Base-by-base conservation (phyloP, 2,888 invertebrate species). In the Caenorhabditis sp. region DNA sequence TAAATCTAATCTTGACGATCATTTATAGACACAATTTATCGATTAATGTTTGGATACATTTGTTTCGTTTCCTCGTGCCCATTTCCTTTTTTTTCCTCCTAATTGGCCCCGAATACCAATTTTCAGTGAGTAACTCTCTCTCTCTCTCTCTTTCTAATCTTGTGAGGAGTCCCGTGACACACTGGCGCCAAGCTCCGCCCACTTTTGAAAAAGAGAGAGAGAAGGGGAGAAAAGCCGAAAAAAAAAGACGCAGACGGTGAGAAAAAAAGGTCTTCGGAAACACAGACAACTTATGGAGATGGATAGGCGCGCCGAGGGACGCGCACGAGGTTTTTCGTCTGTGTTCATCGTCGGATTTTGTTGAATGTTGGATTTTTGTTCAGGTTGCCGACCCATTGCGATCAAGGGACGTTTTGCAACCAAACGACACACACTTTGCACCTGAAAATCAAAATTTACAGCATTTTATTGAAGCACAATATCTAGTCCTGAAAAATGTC, bases 71-170 rank as follows among this genome's bases (percentile, higher is more conserved):
- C 35, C 9, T 35, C 35, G 6, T 3, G 2, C 13, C 6, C 11
- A 9, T 35, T 35, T 35, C 13, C 35, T 9, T 9, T 9, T 9
- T 35, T 35, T 9, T 35, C 9, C 35, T 13, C 13, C 35, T 35
- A 35, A 35, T 35, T 35, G 35, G 4, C 35, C 4, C 35, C 35
- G 35, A 35, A 35, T 35, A 35, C 35, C 35, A 35, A 35, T 35
- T 35, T 35, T 35, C 35, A 35, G 35, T 35, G 11, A 35, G 35
- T 35, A 35, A 35, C 59, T 48, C 59, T 35, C 45, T 58, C 45
- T 45, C 45, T 41, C 58, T 45, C 45, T 22, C 35, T 26, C 35
- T 58, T 45, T 35, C 52, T 35, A 50, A 17, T 35, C 30, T 52
- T 30, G 20, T 15, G 56, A 35, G 13, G 35, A 35, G 41, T 41